Evolutionary conservation across 2,888 invertebrate species (phyloP).

Genomic region (Steinernema carpocapsae): DNA sequence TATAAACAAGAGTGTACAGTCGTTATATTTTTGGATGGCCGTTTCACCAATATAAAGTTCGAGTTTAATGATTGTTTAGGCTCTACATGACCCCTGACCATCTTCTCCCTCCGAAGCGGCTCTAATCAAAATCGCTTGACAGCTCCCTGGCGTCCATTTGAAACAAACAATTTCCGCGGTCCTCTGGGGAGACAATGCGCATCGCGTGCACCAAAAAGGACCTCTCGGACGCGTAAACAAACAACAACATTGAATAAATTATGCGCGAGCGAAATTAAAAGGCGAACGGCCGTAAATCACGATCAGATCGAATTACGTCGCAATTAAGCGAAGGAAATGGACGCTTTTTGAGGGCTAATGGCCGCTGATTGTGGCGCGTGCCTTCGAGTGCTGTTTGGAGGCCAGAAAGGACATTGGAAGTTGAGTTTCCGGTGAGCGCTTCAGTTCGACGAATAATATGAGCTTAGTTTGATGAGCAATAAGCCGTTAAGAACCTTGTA

Average conservation of each 20-base stretch:
- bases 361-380: slow-evolving; percentile 7
- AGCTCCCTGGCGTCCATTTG: not conserved
- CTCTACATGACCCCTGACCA: no score
- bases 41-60: no score
- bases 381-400: not conserved
- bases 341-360: slow-evolving; percentile 11
- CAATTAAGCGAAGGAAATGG: slow-evolving; percentile 27
- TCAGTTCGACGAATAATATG: no score
- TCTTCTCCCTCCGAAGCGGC: not conserved
- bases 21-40: no score
- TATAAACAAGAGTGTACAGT: no score
- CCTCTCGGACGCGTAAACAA: slow-evolving; percentile 25
- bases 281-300: slow-evolving; percentile 30
- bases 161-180: not conserved
- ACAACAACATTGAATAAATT: slow-evolving; percentile 23
- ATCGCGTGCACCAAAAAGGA: not conserved
- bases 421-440: no score
- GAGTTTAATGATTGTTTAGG: no score
- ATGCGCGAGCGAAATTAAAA: not conserved
- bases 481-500: no score
- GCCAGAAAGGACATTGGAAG: not conserved
- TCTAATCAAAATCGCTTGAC: not conserved
- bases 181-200: not conserved
- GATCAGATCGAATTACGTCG: slow-evolving; percentile 15
- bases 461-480: no score